Base-by-base conservation (phyloP, 2,888 invertebrate genomes). In the Caenorhabditis wallacei region DNA sequence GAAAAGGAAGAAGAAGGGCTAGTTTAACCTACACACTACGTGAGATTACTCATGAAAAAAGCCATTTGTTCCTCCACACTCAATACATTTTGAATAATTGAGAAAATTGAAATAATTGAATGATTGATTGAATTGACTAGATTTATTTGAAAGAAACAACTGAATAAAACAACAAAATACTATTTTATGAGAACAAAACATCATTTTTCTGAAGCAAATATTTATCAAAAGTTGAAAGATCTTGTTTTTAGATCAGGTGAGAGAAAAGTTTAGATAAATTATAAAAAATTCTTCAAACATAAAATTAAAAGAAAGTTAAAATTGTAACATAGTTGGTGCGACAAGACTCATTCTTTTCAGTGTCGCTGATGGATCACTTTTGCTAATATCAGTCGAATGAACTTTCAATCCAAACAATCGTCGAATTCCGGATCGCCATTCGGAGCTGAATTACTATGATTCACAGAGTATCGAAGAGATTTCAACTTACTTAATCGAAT, bases 401-500 rank as follows among this genome's bases (percentile, higher is more conserved):
- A 51, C 37, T 35, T 64, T 59, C 51, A 71, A 18, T 57, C 68
- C 68, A 13, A 80, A 53, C 3, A 72, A 40, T 13, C 56, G 22
- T 2, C 72, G 72, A 18, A 80, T 80, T n/a, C 59, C 63, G 1
- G 48, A 16, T 13, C 80, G 80, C 30, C 72, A 80, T 20, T 80
- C 80, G 20, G 80, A 56, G 61, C 80, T 80, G 61, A 48, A 71
- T 51, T 16, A 30, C 1, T 30, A 5, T 8, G 30, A 11, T n/a
- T n/a, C n/a, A n/a, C n/a, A n/a, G n/a, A n/a, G 30, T 5, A 30
- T 30, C 30, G 8, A 8, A 30, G 8, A 30, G 30, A 30, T 30
- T 30, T 13, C 11, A 20, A 35, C 79, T 20, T 35, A 84, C 84
- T 82, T 84, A 16, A 81, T 82, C 0, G 61, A 61, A 30, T 84